These are phyloP conservation scores for Tiphia femorata DNA, from an alignment of 2,888 invertebrate genomes.

Conservation along the genomic window DNA sequence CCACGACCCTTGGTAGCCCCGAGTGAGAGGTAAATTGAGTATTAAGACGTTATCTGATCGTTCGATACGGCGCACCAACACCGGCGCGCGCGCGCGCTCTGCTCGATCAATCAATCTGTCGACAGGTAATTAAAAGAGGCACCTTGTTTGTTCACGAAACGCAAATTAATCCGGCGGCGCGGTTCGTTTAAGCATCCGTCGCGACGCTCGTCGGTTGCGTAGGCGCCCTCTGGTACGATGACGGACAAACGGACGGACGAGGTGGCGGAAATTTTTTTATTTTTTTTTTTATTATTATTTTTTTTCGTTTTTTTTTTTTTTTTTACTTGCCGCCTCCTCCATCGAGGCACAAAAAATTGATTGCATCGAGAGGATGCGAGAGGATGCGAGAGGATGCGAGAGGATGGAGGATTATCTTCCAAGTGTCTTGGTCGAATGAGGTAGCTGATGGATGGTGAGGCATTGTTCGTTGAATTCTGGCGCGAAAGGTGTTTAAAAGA, in stretches of 20 bases:
- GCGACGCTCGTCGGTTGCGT: slow-evolving; percentile 13
- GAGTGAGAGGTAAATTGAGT: slow-evolving; percentile 20
- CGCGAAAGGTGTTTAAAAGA: no score
- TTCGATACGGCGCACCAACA: slow-evolving; percentile 23
- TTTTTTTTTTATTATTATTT: background rate
- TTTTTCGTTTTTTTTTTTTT: background rate
- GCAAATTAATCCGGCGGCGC: slow-evolving; percentile 41
- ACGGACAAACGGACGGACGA: no score
- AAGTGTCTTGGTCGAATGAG: no score
- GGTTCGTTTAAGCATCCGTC: slow-evolving; percentile 20
- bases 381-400: no score
- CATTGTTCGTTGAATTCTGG: no score
- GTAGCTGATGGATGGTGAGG: no score
- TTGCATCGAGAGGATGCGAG: no score
- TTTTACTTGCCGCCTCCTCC: slow-evolving; percentile 6
- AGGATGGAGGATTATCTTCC: no score
- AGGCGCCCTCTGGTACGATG: no score
- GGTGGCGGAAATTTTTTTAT: no score
- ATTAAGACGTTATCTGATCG: slow-evolving; percentile 38
- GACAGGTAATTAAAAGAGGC: slow-evolving; percentile 44
- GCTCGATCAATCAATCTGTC: slow-evolving; percentile 47
- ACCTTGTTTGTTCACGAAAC: slow-evolving; percentile 44
- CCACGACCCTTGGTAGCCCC: slow-evolving; percentile 11
- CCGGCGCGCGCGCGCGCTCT: no score
- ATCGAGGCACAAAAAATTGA: slow-evolving; percentile 23